These are phyloP conservation scores for Dioctria linearis DNA, from an alignment of 2,888 invertebrate species.

Conservation along the genomic window DNA sequence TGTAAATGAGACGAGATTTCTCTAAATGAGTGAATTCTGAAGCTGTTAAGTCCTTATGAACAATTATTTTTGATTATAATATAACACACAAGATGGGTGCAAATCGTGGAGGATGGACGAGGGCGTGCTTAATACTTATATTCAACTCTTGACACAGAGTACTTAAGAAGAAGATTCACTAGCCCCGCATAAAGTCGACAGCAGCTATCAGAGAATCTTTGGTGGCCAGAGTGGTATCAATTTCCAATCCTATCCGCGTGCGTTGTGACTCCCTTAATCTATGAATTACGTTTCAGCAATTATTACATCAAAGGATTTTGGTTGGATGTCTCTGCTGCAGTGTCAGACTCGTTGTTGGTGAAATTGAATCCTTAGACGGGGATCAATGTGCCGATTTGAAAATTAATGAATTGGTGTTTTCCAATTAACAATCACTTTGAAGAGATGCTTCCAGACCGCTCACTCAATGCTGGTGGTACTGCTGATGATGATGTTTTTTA, in stretches of 20 bases:
- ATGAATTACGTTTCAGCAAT: conserved; percentile 38
- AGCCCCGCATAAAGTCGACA: background rate
- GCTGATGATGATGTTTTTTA: background rate
- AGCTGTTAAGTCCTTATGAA: conserved; percentile 47
- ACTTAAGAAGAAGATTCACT: conserved; percentile 21
- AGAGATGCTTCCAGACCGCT: background rate
- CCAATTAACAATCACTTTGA: conserved; percentile 56
- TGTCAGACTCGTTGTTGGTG: background rate
- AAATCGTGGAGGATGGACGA: conserved; percentile 13
- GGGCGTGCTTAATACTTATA: conserved; percentile 16
- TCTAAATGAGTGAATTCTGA: conserved; percentile 43
- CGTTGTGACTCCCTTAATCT: conserved; percentile 8
- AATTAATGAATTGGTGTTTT: conserved; percentile 58
- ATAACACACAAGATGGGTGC: conserved; percentile 32
- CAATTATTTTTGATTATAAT: conserved; percentile 52
- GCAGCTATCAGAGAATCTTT: background rate
- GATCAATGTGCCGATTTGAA: conserved; percentile 54
- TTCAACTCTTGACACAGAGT: conserved; percentile 8
- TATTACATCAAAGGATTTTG: conserved; percentile 46
- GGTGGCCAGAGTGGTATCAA: conserved; percentile 19
- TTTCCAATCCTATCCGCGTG: conserved; percentile 3
- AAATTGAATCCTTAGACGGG: conserved; percentile 48
- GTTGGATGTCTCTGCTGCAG: conserved; percentile 36
- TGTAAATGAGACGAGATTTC: conserved; percentile 46
- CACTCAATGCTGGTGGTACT: background rate